Evolutionary conservation across 2,797 vertebrate species (phyloP), one percentile per base, ranked within the genome.

Genomic region (Poeciliopsis turneri): DNA sequence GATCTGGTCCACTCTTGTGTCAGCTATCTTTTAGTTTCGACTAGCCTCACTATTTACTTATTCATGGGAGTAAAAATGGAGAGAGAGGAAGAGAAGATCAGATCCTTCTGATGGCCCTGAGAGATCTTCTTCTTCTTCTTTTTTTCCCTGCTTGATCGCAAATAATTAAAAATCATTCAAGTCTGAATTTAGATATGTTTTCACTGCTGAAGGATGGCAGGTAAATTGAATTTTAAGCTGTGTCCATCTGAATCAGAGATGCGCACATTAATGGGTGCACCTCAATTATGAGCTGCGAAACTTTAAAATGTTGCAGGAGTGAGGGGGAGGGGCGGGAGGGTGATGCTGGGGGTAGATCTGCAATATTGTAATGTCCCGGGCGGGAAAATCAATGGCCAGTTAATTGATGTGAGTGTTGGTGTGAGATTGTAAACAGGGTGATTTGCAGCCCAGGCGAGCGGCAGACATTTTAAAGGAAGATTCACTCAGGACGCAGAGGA

Each of bases 381-480:
- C 90, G 90, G 90, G 93, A 95, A 96, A 96, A 97, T 96, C 96
- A 96, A 97, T 97, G 96, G 93, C 78, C 87, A 94, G 95, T 96
- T 95, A 96, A 94, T 95, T 96, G 95, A 95, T 96, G 96, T 94
- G 95, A 94, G 94, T 96, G 93, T 96, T 94, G 94, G 91, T 95
- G 94, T 95, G 95, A 96, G 95, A 95, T 96, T 96, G 96, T 95
- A 96, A 97, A 96, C 96, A 96, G 94, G 95, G 92, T 96, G 95
- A 97, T 97, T 97, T 96, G 96, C 96, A 96, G 95, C 93, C 94
- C 95, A 95, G 95, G 93, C 93, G 94, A 95, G 95, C 87, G 93
- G 88, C 92, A 96, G 96, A 95, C 94, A 81, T 91, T 95, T 95
- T 93, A 96, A 96, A 68, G 95, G 94, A 95, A 94, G 95, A 95